Base-by-base conservation (phyloP, 2,113 vertebrate genomes). In the Ploceus nigricollis region DNA sequence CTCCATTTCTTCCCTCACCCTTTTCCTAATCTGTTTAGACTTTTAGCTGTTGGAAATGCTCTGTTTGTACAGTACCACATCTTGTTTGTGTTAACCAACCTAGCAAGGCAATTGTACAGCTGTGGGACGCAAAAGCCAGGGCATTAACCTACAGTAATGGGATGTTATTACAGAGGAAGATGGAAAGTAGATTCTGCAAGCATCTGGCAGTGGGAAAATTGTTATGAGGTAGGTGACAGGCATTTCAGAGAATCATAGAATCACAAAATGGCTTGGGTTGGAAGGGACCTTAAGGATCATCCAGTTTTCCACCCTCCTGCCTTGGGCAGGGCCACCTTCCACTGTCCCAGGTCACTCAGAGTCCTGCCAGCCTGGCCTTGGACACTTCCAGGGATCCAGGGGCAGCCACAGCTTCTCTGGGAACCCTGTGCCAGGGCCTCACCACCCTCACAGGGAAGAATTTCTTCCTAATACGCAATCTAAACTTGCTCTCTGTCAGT, bases 11-110 rank as follows among this genome's bases (percentile, higher is more conserved):
- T 45, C 70, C 54, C 45, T 94, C 66, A n/a, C 9, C 6, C 33
- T 91, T 65, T 85, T 93, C 39, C 79, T 93, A 47, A 84, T 82
- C 73, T 80, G 45, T 89, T 91, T 82, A 80, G 87, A 82, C 75
- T 90, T 93, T 45, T 70, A 80, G 71, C 73, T 35, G 17, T 47
- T 87, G 54, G 37, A 66, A 87, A 61, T 0, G 0, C 35, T 93
- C 40, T 68, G 23, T 91, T 89, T 82, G 72, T 71, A 48, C 60
- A 71, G 64, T 54, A 63, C 51, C 45, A 65, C 63, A 57, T 76
- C 65, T 96, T 72, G 64, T 68, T 54, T 6, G 2, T 37, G 40
- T 83, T 82, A 69, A 76, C 64, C 57, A 80, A 10, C 61, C 45
- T 81, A 51, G 50, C 17, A 47, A 91, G 31, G 28, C 48, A 90